phyloP scores from a whole-genome alignment of 2,888 invertebrate species.

The Acrobasis consociella region DNA sequence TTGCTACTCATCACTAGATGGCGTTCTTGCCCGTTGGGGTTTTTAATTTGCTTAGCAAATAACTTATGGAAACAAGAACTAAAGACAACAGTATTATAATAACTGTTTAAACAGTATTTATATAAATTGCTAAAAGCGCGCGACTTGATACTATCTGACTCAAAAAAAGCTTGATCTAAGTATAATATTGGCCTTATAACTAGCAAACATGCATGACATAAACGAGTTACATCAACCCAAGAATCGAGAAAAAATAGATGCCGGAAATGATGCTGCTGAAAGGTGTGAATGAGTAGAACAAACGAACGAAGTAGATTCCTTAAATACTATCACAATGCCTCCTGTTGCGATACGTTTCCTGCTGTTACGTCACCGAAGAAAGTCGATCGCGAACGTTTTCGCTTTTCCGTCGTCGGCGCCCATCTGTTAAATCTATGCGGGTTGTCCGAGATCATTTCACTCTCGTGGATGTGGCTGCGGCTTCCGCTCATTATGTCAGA shows the following conservation, averaged over 20 bases:
- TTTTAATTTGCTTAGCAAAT: too few relatives aligned
- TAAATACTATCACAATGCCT: constrained; percentile 2
- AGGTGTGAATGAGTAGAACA: background rate
- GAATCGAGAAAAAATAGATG: background rate
- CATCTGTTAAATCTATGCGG: constrained; percentile 32
- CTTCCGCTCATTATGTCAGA: constrained; percentile 21
- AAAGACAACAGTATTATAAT: too few relatives aligned
- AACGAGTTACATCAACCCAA: background rate
- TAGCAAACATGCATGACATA: too few relatives aligned
- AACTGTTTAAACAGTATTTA: too few relatives aligned
- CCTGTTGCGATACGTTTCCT: constrained; percentile 26
- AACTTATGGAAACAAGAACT: too few relatives aligned
- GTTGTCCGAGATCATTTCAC: constrained; percentile 40
- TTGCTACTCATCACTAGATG: too few relatives aligned
- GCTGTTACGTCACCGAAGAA: constrained; percentile 51
- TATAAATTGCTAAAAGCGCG: too few relatives aligned
- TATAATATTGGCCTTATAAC: too few relatives aligned
- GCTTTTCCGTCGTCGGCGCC: constrained; percentile 40
- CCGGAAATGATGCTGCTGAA: background rate
- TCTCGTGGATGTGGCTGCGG: constrained; percentile 29
- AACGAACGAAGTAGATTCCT: background rate
- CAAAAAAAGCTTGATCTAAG: too few relatives aligned
- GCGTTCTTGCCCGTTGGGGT: too few relatives aligned
- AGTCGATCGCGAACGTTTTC: constrained; percentile 47
- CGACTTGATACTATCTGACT: too few relatives aligned